Percentiles rank a stretch among this genome's conserved stretches.
These are phyloP conservation scores for Lymantria dispar DNA, from an alignment of 2,888 invertebrate genomes.

Conservation along the genomic window DNA sequence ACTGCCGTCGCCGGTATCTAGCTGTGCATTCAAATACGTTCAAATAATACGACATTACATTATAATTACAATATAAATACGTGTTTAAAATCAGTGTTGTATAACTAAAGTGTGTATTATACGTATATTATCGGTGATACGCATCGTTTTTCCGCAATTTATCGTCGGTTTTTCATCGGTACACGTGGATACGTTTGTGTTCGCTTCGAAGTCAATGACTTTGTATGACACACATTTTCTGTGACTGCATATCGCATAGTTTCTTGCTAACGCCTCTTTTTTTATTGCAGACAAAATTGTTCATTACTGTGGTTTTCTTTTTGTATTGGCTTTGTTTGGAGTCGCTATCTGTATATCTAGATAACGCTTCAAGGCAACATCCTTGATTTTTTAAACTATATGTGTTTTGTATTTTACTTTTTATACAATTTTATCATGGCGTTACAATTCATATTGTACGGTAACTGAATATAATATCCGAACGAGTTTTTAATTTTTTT, in stretches of 20 bases:
- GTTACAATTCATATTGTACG: too few species aligned
- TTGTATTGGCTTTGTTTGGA: slow-evolving; percentile 37
- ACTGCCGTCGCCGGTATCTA: slow-evolving; percentile 64
- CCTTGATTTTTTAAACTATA: slow-evolving; percentile 29
- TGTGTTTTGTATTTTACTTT: not conserved
- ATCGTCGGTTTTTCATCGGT: slow-evolving; percentile 47
- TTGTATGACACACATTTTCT: slow-evolving; percentile 80
- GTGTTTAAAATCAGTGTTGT: slow-evolving; percentile 42
- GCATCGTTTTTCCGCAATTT: slow-evolving; percentile 32
- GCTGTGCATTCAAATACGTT: slow-evolving; percentile 60
- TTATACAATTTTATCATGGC: not conserved
- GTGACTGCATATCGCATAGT: slow-evolving; percentile 62
- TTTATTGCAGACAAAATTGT: slow-evolving; percentile 47
- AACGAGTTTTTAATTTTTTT: too few species aligned
- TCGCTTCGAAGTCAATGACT: slow-evolving; percentile 69
- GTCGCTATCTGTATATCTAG: slow-evolving; percentile 43
- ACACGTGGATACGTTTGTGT: slow-evolving; percentile 76
- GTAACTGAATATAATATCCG: too few species aligned
- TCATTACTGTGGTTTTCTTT: slow-evolving; percentile 39
- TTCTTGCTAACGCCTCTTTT: slow-evolving; percentile 44
- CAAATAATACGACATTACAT: slow-evolving; percentile 27
- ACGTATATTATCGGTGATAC: not conserved
- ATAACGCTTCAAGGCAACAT: slow-evolving; percentile 48
- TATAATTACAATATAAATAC: slow-evolving; percentile 43
- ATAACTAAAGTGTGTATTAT: not conserved